Percentiles rank a stretch among this genome's conserved stretches.
Conservation (phyloP, 2,113 vertebrate genomes). For the Silurus asotus region DNA sequence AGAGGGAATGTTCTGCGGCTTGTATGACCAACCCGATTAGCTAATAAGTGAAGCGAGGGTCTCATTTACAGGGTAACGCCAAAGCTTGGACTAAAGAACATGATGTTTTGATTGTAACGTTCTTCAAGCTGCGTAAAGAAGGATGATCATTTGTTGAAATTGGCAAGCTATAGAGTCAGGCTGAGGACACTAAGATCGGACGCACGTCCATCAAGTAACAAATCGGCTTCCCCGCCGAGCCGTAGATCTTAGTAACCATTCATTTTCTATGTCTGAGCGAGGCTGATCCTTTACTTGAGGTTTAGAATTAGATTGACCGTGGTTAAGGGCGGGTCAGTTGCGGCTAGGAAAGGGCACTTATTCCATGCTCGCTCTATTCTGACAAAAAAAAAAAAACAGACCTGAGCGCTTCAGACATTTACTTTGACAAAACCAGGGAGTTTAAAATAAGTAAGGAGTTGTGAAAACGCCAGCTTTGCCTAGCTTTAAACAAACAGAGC, state of each 20-base stretch:
- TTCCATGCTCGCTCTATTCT: background rate
- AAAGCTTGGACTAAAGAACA: background rate
- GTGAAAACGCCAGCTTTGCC: constrained; percentile 54
- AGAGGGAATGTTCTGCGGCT: constrained; percentile 2
- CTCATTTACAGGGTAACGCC: background rate
- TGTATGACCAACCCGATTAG: background rate
- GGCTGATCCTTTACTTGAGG: background rate
- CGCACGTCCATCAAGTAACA: constrained; percentile 18
- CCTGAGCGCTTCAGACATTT: background rate
- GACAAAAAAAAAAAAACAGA: constrained; percentile 7
- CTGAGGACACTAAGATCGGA: background rate
- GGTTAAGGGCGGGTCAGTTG: constrained; percentile 34
- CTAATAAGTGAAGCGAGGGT: background rate
- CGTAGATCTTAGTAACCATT: background rate
- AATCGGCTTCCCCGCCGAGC: background rate
- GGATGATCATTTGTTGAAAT: constrained; percentile 2
- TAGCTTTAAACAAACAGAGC: constrained; percentile 68
- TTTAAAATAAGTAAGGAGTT: constrained; percentile 59
- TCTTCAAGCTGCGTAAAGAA: background rate
- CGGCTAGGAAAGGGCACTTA: constrained; percentile 1
- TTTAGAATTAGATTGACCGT: constrained; percentile 9
- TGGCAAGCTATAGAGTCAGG: constrained; percentile 6
- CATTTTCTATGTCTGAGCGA: constrained; percentile 8
- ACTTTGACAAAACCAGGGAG: constrained; percentile 6
- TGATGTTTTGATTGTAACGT: background rate